These are phyloP conservation scores for Luperina nickerlii DNA, from an alignment of 2,888 invertebrate species.

Conservation along the genomic window DNA sequence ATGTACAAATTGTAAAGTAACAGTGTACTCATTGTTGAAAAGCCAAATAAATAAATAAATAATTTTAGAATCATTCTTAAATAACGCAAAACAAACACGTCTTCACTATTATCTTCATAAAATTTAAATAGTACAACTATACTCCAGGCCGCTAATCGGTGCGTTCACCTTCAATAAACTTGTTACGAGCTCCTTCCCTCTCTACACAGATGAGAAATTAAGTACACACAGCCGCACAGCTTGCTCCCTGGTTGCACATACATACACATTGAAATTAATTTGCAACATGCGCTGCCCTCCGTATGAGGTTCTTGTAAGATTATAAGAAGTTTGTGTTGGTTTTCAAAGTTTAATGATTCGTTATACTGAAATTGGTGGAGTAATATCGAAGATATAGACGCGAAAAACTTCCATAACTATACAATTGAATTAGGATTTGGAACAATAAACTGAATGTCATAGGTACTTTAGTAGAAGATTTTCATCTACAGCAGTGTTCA, in stretches of 20 bases:
- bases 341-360: neutral
- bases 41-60: too few species aligned
- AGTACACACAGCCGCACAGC: slow-evolving; percentile 51
- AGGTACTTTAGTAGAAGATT: too few species aligned
- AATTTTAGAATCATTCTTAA: neutral
- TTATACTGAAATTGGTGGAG: neutral
- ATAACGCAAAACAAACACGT: neutral
- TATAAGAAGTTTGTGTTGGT: slow-evolving; percentile 19
- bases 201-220: slow-evolving; percentile 53
- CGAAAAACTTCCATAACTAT: neutral
- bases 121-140: neutral
- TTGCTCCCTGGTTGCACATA: slow-evolving; percentile 27
- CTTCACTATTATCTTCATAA: neutral
- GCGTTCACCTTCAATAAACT: slow-evolving; percentile 57
- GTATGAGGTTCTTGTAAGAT: slow-evolving; percentile 4
- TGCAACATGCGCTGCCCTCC: slow-evolving; percentile 33
- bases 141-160: slow-evolving; percentile 23
- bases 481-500: too few species aligned
- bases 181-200: slow-evolving; percentile 53
- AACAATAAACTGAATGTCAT: too few species aligned
- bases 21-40: too few species aligned
- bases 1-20: too few species aligned
- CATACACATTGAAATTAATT: slow-evolving; percentile 23
- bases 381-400: neutral
- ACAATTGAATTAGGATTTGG: too few species aligned